Evolutionary conservation across 2,888 invertebrate species (phyloP).

Genomic region (Adineta ricciae): DNA sequence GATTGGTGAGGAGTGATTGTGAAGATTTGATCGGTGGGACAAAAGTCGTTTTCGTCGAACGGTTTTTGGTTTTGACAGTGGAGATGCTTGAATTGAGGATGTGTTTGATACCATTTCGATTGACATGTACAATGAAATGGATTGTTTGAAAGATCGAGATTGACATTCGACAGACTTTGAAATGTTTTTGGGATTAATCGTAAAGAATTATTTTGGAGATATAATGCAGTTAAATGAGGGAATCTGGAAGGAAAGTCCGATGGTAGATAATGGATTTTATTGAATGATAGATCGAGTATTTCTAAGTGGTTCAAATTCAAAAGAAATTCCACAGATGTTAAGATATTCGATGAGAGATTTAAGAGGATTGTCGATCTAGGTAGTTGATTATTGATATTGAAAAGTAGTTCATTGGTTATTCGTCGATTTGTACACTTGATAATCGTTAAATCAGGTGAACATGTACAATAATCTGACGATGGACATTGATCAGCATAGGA

Average conservation of each 20-base stretch:
- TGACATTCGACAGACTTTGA: neutral
- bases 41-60: conserved; percentile 4
- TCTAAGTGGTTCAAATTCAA: neutral
- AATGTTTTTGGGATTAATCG: neutral
- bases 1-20: neutral
- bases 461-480: neutral
- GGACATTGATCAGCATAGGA: neutral
- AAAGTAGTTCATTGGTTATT: neutral
- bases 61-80: neutral
- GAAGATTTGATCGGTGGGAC: neutral
- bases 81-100: no score
- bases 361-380: neutral
- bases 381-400: neutral
- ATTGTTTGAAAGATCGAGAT: conserved; percentile 5
- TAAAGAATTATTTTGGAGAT: neutral
- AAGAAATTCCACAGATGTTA: neutral
- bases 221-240: neutral
- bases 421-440: neutral
- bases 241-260: neutral
- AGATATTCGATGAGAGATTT: neutral
- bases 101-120: neutral
- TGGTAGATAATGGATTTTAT: neutral
- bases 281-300: neutral
- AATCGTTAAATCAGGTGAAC: conserved; percentile 2
- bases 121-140: neutral